phyloP scores from a whole-genome alignment of 2,888 invertebrate species.

The Hydrotaea cyrtoneurina region DNA sequence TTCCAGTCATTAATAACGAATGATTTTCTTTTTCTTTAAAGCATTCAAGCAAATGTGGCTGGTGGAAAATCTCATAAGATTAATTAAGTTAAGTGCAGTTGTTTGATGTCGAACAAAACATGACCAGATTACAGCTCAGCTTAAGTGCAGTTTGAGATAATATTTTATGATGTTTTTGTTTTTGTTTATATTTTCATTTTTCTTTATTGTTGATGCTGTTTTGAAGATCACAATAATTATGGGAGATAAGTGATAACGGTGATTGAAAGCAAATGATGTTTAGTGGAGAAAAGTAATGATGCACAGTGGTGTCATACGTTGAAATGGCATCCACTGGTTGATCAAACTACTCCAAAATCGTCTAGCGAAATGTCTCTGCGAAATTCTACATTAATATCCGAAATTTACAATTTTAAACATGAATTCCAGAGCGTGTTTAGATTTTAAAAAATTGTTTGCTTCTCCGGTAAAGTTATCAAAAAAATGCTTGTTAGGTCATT shows the following conservation, averaged over 20 bases:
- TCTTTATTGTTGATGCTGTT: not conserved
- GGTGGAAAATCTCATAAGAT: slow-evolving; percentile 7
- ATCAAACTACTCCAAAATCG: too few species aligned
- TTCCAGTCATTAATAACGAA: not conserved
- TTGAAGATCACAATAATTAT: not conserved
- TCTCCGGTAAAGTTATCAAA: too few species aligned
- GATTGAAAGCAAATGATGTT: not conserved
- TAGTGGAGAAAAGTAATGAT: too few species aligned
- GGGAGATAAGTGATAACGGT: not conserved
- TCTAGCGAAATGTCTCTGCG: too few species aligned
- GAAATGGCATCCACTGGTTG: too few species aligned
- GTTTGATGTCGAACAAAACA: slow-evolving; percentile 3
- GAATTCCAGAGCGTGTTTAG: too few species aligned
- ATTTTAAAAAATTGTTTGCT: too few species aligned
- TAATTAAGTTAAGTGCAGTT: slow-evolving; percentile 36
- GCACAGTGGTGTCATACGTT: too few species aligned
- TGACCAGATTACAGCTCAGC: not conserved
- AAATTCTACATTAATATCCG: too few species aligned
- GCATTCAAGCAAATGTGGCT: not conserved
- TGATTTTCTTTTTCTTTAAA: not conserved
- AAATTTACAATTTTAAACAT: too few species aligned
- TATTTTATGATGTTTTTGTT: not conserved
- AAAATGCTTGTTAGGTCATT: too few species aligned
- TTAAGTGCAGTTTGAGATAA: slow-evolving; percentile 3
- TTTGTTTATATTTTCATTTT: not conserved